phyloP scores from a whole-genome alignment of 2,888 invertebrate genomes.

The Mesorhabditis spiculigera region DNA sequence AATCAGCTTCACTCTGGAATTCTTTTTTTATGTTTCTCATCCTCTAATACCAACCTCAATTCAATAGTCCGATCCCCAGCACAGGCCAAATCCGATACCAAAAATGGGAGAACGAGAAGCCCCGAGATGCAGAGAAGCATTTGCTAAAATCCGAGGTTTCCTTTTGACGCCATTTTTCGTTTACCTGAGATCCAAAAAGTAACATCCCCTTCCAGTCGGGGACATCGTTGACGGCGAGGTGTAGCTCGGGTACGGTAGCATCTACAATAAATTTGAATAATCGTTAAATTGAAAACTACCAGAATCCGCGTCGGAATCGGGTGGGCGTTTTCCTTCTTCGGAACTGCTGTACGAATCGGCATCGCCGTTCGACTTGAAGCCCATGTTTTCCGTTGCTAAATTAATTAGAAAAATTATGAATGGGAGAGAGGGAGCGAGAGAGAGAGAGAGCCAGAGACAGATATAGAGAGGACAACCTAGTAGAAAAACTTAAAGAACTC shows the following conservation, averaged over 20 bases:
- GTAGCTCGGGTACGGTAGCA: neutral
- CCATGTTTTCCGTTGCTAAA: too few species aligned
- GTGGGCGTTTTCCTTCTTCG: too few species aligned
- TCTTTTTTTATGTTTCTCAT: neutral
- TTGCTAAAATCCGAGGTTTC: conserved; percentile 29
- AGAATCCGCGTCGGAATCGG: too few species aligned
- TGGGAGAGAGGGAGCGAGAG: too few species aligned
- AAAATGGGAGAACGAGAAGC: conserved; percentile 43
- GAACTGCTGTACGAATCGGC: too few species aligned
- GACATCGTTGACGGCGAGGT: conserved; percentile 20
- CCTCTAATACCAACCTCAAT: conserved; percentile 11
- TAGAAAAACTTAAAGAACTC: too few species aligned
- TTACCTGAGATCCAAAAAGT: conserved; percentile 18
- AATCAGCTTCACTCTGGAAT: conserved; percentile 39
- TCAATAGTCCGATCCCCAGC: conserved; percentile 39
- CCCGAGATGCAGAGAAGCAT: conserved; percentile 50
- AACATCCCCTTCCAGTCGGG: conserved; percentile 18
- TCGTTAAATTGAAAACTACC: too few species aligned
- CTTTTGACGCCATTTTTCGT: neutral
- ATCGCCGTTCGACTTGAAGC: too few species aligned
- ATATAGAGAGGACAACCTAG: too few species aligned
- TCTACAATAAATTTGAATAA: too few species aligned
- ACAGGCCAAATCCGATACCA: conserved; percentile 43
- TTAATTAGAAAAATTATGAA: too few species aligned
- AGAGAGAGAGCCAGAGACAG: too few species aligned